These are phyloP conservation scores for Sitta carolinensis DNA, from an alignment of 2,797 vertebrate genomes.

Conservation along the genomic window DNA sequence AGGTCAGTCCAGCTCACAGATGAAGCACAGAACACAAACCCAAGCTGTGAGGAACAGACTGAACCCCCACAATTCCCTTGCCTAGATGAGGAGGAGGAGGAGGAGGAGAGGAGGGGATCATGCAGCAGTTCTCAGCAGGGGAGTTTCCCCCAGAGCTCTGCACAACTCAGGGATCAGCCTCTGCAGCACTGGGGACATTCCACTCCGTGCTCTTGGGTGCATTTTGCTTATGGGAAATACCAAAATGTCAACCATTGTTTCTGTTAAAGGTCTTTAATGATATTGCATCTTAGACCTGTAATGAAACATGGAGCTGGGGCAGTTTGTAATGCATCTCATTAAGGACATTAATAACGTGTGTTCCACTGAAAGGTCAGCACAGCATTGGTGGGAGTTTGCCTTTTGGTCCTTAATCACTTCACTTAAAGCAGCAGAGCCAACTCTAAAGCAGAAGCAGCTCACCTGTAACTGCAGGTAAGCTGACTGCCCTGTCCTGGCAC, in stretches of 20 bases:
- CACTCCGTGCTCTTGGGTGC: constrained; percentile 36
- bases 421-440: constrained; percentile 62
- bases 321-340: constrained; percentile 81
- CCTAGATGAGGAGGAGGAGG: background rate
- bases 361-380: constrained; percentile 81
- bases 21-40: background rate
- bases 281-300: constrained; percentile 77
- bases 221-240: constrained; percentile 80
- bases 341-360: constrained; percentile 79
- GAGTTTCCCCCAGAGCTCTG: constrained; percentile 15
- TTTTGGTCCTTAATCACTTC: constrained; percentile 68
- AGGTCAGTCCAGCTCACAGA: background rate
- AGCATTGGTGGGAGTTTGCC: constrained; percentile 69
- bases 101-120: background rate
- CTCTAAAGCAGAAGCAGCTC: background rate
- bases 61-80: background rate
- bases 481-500: background rate
- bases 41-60: background rate
- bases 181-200: constrained; percentile 19
- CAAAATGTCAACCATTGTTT: constrained; percentile 84
- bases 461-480: background rate
- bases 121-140: background rate
- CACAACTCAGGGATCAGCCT: constrained; percentile 10
- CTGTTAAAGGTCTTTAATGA: constrained; percentile 81
- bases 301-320: constrained; percentile 77